A percentile compares a stretch with the other conserved stretches of the same genome.
Evolutionary conservation across 2,888 invertebrate genomes (phyloP).

Genomic region (Caenorhabditis sp.): DNA sequence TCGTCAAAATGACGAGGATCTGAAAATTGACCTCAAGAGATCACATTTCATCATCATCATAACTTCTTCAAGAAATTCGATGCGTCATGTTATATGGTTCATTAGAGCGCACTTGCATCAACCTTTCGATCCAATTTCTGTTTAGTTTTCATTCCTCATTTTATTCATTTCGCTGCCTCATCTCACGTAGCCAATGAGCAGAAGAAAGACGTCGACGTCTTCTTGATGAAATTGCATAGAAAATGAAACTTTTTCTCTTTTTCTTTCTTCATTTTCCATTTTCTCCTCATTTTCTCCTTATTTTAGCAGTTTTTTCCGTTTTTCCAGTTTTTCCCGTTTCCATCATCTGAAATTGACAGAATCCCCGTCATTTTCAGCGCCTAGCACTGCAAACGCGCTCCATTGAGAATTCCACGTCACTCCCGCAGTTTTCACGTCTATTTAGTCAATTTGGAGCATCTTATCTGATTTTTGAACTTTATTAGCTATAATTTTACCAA

Average conservation of each 20-base stretch:
- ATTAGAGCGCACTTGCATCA: background rate
- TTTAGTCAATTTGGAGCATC: no score
- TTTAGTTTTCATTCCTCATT: background rate
- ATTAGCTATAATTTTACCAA: no score
- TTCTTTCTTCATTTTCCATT: slow-evolving; percentile 7
- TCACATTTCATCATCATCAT: background rate
- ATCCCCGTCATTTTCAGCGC: slow-evolving; percentile 12
- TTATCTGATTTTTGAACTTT: no score
- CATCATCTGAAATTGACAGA: slow-evolving; percentile 39
- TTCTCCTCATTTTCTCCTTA: no score
- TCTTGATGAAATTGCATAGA: slow-evolving; percentile 43
- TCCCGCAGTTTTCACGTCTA: no score
- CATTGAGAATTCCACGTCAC: no score
- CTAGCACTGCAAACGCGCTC: background rate
- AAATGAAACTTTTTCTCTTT: slow-evolving; percentile 43
- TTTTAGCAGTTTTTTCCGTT: no score
- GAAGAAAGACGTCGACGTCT: slow-evolving; percentile 5
- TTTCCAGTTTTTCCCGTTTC: background rate
- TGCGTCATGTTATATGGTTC: background rate
- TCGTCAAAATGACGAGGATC: no score
- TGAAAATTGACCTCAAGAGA: background rate
- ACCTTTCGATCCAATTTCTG: background rate
- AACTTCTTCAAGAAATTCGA: background rate
- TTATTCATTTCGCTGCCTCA: no score
- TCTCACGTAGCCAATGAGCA: slow-evolving; percentile 3